Base-by-base conservation (phyloP, 2,113 vertebrate genomes). In the Microtus pennsylvanicus region DNA sequence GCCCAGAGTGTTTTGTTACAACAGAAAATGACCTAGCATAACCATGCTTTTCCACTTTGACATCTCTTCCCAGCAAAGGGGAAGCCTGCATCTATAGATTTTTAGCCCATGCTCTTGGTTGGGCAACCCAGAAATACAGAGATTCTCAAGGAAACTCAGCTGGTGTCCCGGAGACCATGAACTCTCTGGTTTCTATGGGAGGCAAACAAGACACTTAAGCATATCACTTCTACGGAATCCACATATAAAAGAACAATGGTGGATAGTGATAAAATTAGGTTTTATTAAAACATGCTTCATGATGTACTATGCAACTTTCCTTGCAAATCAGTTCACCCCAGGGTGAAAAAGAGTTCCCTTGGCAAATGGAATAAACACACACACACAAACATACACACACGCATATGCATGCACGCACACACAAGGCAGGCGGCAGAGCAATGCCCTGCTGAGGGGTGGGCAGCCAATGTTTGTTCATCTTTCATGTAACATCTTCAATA, bases 401-500 rank as follows among this genome's bases (percentile, higher is more conserved):
- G 61, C 81, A 42, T 22, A 83, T 58, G 63, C 14, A 63, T 22
- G 28, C 82, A 33, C 82, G 33, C 82, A 67, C 82, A 47, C 26
- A 67, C 80, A 11, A 58, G 74, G 26, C 42, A 76, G 82, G 89
- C 8, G 76, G 38, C 45, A 7, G 75, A 75, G 91, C 3, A 0
- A 0, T 0, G 67, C 55, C 74, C 91, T 0, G 7, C 72, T 0
- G 38, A 58, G 35, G 69, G 47, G 67, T 14, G 72, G 19, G 82
- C 30, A 12, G 28, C 10, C 7, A 38, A 11, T 52, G 77, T 85
- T 38, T 58, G n/a, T 3, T 80, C 42, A 13, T 3, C 47, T 85
- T 14, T 21, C 45, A 61, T 52, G 78, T 63, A 86, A 78, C 72
- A 33, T 80, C 94, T 86, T 94, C 93, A 90, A 83, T 80, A 87